Evolutionary conservation across 37 sponge, comb jelly and placozoan genomes (phyloP), one percentile per base, ranked within the genome.

Genomic region (Tethya wilhelma): DNA sequence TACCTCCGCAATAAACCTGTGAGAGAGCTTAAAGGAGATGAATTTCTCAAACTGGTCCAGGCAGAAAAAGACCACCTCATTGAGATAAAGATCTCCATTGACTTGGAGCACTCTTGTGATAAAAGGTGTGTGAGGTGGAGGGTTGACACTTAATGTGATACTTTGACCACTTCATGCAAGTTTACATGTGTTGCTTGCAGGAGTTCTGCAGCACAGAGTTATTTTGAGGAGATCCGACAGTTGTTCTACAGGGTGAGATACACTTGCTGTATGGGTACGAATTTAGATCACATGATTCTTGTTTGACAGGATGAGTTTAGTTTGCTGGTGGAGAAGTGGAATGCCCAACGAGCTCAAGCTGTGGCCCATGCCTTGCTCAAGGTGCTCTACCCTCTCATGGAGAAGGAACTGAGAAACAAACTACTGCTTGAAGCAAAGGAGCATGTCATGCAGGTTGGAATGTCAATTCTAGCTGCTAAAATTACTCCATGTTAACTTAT

Each of bases 1-100:
- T 98, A 93, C 64, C 39, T 98, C 17, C 81, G 84, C 53, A 93
- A 95, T 75, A 98, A 98, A 34, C 98, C 98, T 4, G 80, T 98
- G 37, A 67, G 75, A 28, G 92, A 90, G 44, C 79, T 98, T 26
- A 93, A 71, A 42, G 93, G 90, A 8, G 98, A 95, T 44, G 89
- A 98, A 71, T 98, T 93, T 71, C 90, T 95, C 68, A 73, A 68
- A 71, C 77, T 98, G 23, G 59, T 60, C 55, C 91, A 93, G 46
- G 97, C 97, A 36, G 93, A 96, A 56, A 68, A 84, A 17, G 93
- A 96, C 32, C 86, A 84, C 19, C 85, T 93, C 29, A 29, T 96
- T 25, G 90, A 88, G 56, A 68, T 87, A 0, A 80, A 82, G 64
- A 83, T 94, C 25, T 33, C 80, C 31, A 66, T 94, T 72, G 94